phyloP scores from a whole-genome alignment of 2,113 vertebrate genomes.

The Zeus faber region DNA sequence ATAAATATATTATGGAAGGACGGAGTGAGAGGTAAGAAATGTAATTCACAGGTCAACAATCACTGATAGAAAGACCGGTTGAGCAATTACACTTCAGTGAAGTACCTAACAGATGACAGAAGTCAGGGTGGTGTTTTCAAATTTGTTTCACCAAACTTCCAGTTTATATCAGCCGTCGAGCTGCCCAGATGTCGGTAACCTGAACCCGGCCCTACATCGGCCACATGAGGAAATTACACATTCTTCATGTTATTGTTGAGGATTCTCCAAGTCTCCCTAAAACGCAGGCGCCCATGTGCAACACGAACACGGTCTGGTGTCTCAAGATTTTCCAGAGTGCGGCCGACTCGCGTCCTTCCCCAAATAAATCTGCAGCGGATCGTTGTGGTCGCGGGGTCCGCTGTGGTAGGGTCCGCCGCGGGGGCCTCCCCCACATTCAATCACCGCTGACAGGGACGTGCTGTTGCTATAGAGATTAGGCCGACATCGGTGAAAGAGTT shows the following conservation, averaged over 20 bases:
- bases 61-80: no score
- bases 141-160: no score
- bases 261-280: slow-evolving; percentile 49
- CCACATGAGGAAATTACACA: slow-evolving; percentile 60
- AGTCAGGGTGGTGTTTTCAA: no score
- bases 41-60: no score
- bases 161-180: no score
- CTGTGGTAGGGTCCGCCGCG: slow-evolving; percentile 48
- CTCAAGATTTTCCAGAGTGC: slow-evolving; percentile 70
- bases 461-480: slow-evolving; percentile 45
- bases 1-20: no score
- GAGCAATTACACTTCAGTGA: no score
- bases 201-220: slow-evolving; percentile 10
- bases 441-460: slow-evolving; percentile 39
- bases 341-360: slow-evolving; percentile 46
- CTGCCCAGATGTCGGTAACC: slow-evolving; percentile 20
- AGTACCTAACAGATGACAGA: no score
- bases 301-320: slow-evolving; percentile 38
- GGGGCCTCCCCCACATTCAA: slow-evolving; percentile 41
- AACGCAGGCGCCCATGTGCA: slow-evolving; percentile 36
- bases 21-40: no score
- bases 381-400: slow-evolving; percentile 58
- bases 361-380: slow-evolving; percentile 51
- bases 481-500: slow-evolving; percentile 27
- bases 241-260: slow-evolving; percentile 64